A percentile compares a stretch with the other conserved stretches of the same genome.
These are phyloP conservation scores for Coboldia fuscipes DNA, from an alignment of 1,140 invertebrate species.

Conservation along the genomic window DNA sequence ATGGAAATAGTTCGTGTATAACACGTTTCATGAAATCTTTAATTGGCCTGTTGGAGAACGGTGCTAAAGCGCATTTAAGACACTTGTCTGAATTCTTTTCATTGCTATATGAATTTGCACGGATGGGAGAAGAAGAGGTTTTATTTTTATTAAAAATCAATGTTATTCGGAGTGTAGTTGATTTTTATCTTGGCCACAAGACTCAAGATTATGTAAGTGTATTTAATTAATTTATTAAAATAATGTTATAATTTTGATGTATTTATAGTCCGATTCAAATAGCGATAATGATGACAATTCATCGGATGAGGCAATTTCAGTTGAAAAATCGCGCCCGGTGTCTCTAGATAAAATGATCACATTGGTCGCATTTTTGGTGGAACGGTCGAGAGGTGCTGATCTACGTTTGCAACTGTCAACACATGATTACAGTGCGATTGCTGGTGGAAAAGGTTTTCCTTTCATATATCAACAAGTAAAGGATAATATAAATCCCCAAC, in stretches of 20 bases:
- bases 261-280: slow-evolving; percentile 31
- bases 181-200: slow-evolving; percentile 74
- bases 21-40: slow-evolving; percentile 79
- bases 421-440: slow-evolving; percentile 59
- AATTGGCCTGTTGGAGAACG: slow-evolving; percentile 73
- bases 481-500: slow-evolving; percentile 77
- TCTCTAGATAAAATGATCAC: slow-evolving; percentile 94
- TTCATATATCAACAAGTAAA: slow-evolving; percentile 88
- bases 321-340: slow-evolving; percentile 57
- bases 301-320: slow-evolving; percentile 24
- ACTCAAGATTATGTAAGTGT: slow-evolving; percentile 18
- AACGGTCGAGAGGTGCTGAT: slow-evolving; percentile 60
- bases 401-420: slow-evolving; percentile 50
- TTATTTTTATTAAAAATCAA: slow-evolving; percentile 68
- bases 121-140: slow-evolving; percentile 84
- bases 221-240: background rate
- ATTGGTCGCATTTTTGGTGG: slow-evolving; percentile 65
- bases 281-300: slow-evolving; percentile 59
- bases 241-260: background rate
- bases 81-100: slow-evolving; percentile 84
- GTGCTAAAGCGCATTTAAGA: slow-evolving; percentile 62
- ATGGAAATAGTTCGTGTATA: slow-evolving; percentile 71
- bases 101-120: slow-evolving; percentile 78
- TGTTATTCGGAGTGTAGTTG: slow-evolving; percentile 72
- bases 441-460: slow-evolving; percentile 76